Base-by-base conservation (phyloP, 1,140 invertebrate genomes). In the Probaryconus sp. region DNA sequence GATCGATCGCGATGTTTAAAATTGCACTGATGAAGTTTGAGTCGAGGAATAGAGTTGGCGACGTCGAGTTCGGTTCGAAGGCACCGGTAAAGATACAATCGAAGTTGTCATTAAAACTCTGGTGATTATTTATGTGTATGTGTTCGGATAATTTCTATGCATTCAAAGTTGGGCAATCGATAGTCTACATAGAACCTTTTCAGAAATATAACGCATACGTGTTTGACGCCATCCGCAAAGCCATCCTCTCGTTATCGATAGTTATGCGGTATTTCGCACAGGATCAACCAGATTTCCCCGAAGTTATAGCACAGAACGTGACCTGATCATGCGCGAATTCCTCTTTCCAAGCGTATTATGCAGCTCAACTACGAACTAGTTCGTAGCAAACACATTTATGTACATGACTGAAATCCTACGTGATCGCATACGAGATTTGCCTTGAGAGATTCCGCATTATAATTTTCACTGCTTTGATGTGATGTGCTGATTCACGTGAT, bases 171-270 rank as follows among this genome's bases (percentile, higher is more conserved):
- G 37, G 37, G 20, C 45, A 64, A 72, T 72, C 60, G 43, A 70
- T 70, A 72, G 60, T 72, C 68, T 53, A 45, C 26, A 26, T 18
- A 37, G 37, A 58, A 13, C 60, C 11, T 58, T 72, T 64, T 58
- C 68, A 64, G 69, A 72, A 72, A 71, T 71, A 72, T 72, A 72
- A 73, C 61, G 69, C 65, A 72, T 72, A 72, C 69, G 69, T 72
- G 69, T 72, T 72, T 72, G 69, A 72, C 69, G 69, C 69, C 60
- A 65, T 72, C 69, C 60, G 69, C 69, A 72, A 72, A 72, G 69
- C 69, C 60, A 72, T 72, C 69, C 69, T 65, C 69, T 72, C 69
- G 69, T 72, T 72, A 72, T 72, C 69, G 69, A 65, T 72, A 72
- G 69, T 72, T 72, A 72, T 72, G 68, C 68, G 68, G 68, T 72